phyloP scores from a whole-genome alignment of 2,888 invertebrate species.

The Agrochola lychnidis region DNA sequence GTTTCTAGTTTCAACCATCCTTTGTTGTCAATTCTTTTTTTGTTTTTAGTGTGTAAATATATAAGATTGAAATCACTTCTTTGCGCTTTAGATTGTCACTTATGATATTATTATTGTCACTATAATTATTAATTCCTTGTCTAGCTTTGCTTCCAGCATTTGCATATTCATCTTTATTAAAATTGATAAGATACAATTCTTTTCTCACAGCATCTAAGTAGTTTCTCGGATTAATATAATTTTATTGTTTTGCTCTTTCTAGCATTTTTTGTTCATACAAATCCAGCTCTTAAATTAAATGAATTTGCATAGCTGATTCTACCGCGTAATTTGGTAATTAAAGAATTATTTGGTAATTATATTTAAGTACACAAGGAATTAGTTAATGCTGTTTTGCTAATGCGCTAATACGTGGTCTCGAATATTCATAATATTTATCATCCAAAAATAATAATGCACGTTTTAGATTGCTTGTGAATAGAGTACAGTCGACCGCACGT shows the following conservation, averaged over 20 bases:
- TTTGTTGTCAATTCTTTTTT: background rate
- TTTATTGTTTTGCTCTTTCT: constrained; percentile 6
- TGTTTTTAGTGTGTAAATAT: no score
- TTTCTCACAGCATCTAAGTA: constrained; percentile 29
- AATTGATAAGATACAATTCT: constrained; percentile 31
- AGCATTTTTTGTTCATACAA: background rate
- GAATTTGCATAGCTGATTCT: background rate
- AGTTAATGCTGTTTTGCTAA: background rate
- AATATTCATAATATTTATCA: background rate
- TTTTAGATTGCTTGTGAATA: background rate
- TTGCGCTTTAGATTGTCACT: constrained; percentile 5
- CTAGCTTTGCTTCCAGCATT: background rate
- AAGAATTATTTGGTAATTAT: constrained; percentile 12
- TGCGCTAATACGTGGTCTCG: no score
- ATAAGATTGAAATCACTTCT: background rate
- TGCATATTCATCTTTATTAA: constrained; percentile 14
- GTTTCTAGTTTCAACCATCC: background rate
- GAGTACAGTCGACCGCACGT: background rate
- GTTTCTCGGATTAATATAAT: constrained; percentile 2
- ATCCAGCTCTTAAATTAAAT: background rate
- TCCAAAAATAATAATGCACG: background rate
- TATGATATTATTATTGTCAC: constrained; percentile 19
- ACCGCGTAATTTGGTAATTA: background rate
- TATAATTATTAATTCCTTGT: constrained; percentile 21
- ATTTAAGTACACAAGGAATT: background rate